Evolutionary conservation across 2,797 vertebrate genomes (phyloP).

Genomic region (Leucoraja ocellata): DNA sequence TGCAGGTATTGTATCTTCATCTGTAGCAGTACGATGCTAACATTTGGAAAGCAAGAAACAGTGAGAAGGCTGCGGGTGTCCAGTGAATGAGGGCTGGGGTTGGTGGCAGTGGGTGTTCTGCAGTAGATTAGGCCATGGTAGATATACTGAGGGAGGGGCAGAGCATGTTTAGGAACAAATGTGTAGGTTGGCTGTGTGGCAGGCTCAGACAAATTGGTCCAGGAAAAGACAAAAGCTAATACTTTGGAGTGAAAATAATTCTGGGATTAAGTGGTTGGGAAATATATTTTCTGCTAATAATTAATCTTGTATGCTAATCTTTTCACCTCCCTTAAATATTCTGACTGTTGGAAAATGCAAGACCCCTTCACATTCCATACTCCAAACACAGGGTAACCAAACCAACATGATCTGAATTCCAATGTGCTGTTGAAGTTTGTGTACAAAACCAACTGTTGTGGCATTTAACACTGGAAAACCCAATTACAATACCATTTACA

Average conservation of each 20-base stretch:
- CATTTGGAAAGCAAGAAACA: neutral
- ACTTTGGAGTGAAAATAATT: neutral
- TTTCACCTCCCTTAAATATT: neutral
- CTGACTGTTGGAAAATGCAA: neutral
- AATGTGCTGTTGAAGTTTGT: too few species aligned
- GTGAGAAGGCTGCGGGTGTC: neutral
- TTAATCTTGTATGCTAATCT: neutral
- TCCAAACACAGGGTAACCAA: neutral
- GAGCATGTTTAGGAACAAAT: neutral
- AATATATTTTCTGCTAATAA: neutral
- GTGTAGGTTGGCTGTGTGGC: neutral
- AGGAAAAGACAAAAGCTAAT: neutral
- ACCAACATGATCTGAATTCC: neutral
- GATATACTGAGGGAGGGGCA: neutral
- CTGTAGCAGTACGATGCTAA: neutral
- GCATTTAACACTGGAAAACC: neutral
- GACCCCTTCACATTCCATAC: neutral
- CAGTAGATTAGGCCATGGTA: neutral
- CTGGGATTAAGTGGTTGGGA: neutral
- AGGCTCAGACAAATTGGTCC: neutral
- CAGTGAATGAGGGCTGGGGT: neutral
- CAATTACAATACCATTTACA: neutral
- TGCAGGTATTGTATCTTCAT: neutral
- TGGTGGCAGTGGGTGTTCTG: neutral
- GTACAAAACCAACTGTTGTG: neutral